Evolutionary conservation across 1,140 invertebrate genomes (phyloP), one percentile per base, ranked within the genome.

Genomic region (Venturia canescens): DNA sequence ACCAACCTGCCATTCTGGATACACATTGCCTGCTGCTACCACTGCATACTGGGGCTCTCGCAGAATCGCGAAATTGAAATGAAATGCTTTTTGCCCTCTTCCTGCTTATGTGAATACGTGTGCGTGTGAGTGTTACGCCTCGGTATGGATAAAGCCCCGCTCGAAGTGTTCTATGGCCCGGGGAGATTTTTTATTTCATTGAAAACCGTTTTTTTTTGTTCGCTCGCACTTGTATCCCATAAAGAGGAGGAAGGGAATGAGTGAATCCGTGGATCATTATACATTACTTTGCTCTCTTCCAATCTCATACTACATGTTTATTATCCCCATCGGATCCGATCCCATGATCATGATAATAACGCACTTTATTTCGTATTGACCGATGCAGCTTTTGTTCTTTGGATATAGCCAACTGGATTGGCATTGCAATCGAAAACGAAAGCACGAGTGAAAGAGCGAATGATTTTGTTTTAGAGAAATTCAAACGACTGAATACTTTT

Each of bases 131-230:
- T 21, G 21, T 27, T 26, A 66, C 15, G 13, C 9, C 1, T 23
- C 1, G 13, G 9, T 57, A 57, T 57, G 21, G 11, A 80, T 38
- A 78, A 79, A 83, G 75, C 81, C 83, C 7, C 38, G 13, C 13
- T 85, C 88, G 86, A 88, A 88, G 88, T 89, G 88, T 88, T 87
- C 87, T 88, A 23, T 66, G 85, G 83, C 83, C 79, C 66, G 82
- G 26, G 50, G 74, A 76, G 74, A 76, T 76, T 76, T 76, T 57
- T 76, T 53, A 76, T 76, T 60, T 76, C 74, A 76, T 76, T 60
- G 48, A 76, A 76, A 80, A 80, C 31, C 74, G 57, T 80, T 31
- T 57, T 57, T 23, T 23, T 69, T 66, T 29, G 29, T 48, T 9
- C 1, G 48, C 67, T 79, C 60, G 7, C 34, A 50, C 29, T 79